Conservation (phyloP, 1,140 invertebrate species). For the Kradibia gibbosae region DNA sequence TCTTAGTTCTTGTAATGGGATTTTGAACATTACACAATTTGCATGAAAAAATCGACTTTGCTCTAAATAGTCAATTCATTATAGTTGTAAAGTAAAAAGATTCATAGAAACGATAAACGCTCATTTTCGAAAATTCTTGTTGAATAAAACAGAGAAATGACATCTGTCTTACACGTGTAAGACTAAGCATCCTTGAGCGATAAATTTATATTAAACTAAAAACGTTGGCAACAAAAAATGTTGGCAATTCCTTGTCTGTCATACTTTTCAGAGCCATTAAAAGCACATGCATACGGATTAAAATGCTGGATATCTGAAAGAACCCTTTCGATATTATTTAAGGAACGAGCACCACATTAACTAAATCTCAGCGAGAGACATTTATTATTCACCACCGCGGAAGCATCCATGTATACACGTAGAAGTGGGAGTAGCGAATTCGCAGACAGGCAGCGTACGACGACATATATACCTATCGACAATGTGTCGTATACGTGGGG, state of each 20-base stretch:
- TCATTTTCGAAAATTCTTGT: too few relatives aligned
- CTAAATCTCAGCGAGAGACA: not conserved
- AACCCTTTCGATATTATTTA: too few relatives aligned
- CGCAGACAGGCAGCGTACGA: conserved; percentile 14
- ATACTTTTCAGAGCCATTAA: too few relatives aligned
- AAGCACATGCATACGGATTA: too few relatives aligned
- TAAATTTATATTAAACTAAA: not conserved
- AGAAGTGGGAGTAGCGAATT: conserved; percentile 6
- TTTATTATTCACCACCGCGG: not conserved
- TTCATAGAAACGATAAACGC: too few relatives aligned
- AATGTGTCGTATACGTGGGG: conserved; percentile 62
- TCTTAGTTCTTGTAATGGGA: not conserved
- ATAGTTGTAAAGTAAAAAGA: not conserved
- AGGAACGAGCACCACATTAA: too few relatives aligned
- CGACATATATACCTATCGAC: conserved; percentile 50
- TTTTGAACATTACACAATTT: not conserved
- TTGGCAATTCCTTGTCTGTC: too few relatives aligned
- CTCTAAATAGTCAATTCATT: not conserved
- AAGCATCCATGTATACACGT: not conserved
- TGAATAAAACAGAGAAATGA: not conserved
- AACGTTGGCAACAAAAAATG: too few relatives aligned
- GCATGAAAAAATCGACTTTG: not conserved
- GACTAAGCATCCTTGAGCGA: not conserved
- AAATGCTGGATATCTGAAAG: too few relatives aligned
- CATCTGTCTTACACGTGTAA: not conserved